Evolutionary conservation across 2,888 invertebrate genomes (phyloP).

Genomic region (Leucophora obtusa): DNA sequence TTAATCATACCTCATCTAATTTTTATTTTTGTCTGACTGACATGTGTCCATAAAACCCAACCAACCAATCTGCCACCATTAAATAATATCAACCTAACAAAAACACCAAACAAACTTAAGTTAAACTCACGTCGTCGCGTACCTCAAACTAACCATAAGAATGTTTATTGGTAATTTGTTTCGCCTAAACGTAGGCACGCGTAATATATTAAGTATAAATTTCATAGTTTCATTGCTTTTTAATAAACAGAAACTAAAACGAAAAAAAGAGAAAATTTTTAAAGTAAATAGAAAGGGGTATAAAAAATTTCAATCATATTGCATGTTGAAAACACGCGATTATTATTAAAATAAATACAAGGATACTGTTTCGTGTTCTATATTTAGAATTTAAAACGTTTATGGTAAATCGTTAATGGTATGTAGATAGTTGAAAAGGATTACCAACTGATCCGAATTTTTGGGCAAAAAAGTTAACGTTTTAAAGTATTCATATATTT

Average conservation of each 20-base stretch:
- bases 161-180: conserved; percentile 69
- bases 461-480: too few relatives aligned
- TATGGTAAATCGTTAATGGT: conserved; percentile 19
- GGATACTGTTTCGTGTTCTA: conserved; percentile 36
- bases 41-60: conserved; percentile 18
- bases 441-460: neutral
- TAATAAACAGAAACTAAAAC: conserved; percentile 9
- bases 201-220: conserved; percentile 62
- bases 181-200: conserved; percentile 74
- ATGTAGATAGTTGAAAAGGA: neutral
- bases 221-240: conserved; percentile 52
- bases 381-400: conserved; percentile 25
- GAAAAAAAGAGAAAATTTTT: neutral
- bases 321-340: conserved; percentile 57
- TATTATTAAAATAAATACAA: conserved; percentile 29
- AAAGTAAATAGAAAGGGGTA: conserved; percentile 48
- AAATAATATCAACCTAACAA: conserved; percentile 48
- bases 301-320: conserved; percentile 30
- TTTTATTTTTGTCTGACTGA: neutral
- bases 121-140: neutral
- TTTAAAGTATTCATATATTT: too few relatives aligned
- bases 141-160: conserved; percentile 42
- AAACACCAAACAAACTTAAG: conserved; percentile 2
- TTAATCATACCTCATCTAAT: conserved; percentile 32
- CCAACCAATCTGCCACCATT: conserved; percentile 33